Base-by-base conservation (phyloP, 2,113 vertebrate genomes). In the Cyprinodon tularosa region DNA sequence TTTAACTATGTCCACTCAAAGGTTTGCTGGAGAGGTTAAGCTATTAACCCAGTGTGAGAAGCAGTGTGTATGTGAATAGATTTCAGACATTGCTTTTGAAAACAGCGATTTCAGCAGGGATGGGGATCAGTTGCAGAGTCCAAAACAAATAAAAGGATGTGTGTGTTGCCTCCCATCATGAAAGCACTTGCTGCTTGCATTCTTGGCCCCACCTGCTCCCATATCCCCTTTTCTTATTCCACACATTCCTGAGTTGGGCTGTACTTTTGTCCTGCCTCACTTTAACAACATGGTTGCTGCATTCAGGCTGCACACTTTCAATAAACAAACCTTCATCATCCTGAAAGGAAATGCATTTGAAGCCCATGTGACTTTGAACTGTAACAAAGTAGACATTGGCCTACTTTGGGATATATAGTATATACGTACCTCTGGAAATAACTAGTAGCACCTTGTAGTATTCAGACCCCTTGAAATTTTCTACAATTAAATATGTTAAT, bases 141-240 rank as follows among this genome's bases (percentile, higher is more conserved):
- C 82, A 83, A 88, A 88, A 89, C 80, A 88, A 92, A 90, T 47
- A 83, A 67, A 53, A 88, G 85, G 84, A 89, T 81, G 83, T 84
- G 77, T 79, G 78, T 80, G 76, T 72, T 68, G 59, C 53, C 62
- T 84, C 79, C 80, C 38, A 4, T 77, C 80, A 83, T 84, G 76
- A 84, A 84, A 86, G 78, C 77, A 72, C 83, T 87, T 53, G 69
- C 74, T 44, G 67, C 76, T 81, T 66, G 65, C 86, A 83, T 90
- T 89, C 84, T 83, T 90, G 84, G 88, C 85, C 86, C 81, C 4
- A 12, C 50, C 84, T 81, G 50, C 66, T 89, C 74, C 82, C 79
- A 86, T 37, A 77, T 82, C 74, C 72, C 48, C 63, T 68, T 8
- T 84, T 85, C 64, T 82, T 76, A 73, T 86, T 75, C 37, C 74